phyloP scores from a whole-genome alignment of 2,888 invertebrate genomes.

The Mamestra brassicae region DNA sequence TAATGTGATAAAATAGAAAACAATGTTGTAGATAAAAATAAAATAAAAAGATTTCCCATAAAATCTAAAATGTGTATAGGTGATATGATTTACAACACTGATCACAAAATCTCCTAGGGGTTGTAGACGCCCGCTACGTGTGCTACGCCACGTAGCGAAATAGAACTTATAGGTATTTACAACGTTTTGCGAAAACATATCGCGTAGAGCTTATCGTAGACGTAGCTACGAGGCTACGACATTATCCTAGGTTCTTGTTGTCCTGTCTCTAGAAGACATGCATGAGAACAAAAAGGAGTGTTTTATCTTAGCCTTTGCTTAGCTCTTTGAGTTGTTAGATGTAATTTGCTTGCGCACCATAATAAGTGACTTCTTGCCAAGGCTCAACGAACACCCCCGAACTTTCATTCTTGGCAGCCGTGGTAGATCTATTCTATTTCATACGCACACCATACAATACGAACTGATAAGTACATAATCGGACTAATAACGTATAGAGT shows the following conservation, averaged over 20 bases:
- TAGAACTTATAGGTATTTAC: slow-evolving; percentile 19
- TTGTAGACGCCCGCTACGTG: slow-evolving; percentile 30
- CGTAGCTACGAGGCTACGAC: slow-evolving; percentile 27
- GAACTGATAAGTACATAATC: slow-evolving; percentile 72
- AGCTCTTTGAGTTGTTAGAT: background rate
- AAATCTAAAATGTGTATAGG: no score
- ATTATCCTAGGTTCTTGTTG: background rate
- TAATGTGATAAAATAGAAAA: background rate
- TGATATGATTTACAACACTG: slow-evolving; percentile 4
- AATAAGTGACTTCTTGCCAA: background rate
- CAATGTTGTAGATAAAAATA: background rate
- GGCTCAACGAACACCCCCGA: background rate
- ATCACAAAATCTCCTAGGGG: background rate
- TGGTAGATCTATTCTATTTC: background rate
- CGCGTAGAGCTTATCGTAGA: slow-evolving; percentile 34
- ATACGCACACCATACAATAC: slow-evolving; percentile 66
- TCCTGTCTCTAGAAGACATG: background rate
- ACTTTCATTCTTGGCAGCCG: background rate
- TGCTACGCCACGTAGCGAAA: slow-evolving; percentile 42
- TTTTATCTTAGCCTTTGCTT: background rate
- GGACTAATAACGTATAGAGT: slow-evolving; percentile 73
- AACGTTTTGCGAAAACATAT: slow-evolving; percentile 29
- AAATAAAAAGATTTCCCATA: background rate
- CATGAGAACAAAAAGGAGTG: background rate
- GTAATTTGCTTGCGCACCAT: background rate